Percentiles rank a stretch among this genome's conserved stretches.
These are phyloP conservation scores for Drosophila anomalata DNA, from an alignment of 2,888 invertebrate species.

Conservation along the genomic window DNA sequence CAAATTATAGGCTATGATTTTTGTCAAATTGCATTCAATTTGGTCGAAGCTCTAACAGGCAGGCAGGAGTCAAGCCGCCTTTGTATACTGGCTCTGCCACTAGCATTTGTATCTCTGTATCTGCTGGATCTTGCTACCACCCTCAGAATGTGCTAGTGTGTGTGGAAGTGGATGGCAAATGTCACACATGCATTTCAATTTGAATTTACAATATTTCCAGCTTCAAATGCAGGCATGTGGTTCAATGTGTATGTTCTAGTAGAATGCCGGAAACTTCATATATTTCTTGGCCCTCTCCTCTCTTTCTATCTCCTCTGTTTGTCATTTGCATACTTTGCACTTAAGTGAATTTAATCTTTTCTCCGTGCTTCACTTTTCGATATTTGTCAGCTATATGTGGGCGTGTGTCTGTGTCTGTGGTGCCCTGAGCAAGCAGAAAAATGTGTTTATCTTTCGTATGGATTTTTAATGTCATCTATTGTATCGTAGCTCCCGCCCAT, in stretches of 20 bases:
- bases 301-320: constrained; percentile 29
- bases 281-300: constrained; percentile 9
- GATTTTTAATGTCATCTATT: constrained; percentile 51
- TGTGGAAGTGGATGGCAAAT: constrained; percentile 40
- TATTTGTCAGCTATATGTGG: constrained; percentile 13
- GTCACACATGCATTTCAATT: constrained; percentile 59
- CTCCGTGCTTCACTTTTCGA: constrained; percentile 24
- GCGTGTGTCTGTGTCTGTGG: constrained; percentile 9
- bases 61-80: constrained; percentile 16
- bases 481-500: constrained; percentile 18
- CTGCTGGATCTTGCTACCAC: constrained; percentile 15
- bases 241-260: constrained; percentile 11
- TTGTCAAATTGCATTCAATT: constrained; percentile 52
- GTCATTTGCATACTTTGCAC: constrained; percentile 64
- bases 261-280: constrained; percentile 35
- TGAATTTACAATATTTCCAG: constrained; percentile 54
- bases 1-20: constrained; percentile 48
- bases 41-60: constrained; percentile 18
- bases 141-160: constrained; percentile 8
- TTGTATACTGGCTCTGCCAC: constrained; percentile 35
- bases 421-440: constrained; percentile 43
- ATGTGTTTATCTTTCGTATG: constrained; percentile 49
- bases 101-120: constrained; percentile 41
- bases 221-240: constrained; percentile 36
- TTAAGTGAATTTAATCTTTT: constrained; percentile 60